These are phyloP conservation scores for Eupeodes latifasciatus DNA, from an alignment of 2,888 invertebrate genomes.

Conservation along the genomic window DNA sequence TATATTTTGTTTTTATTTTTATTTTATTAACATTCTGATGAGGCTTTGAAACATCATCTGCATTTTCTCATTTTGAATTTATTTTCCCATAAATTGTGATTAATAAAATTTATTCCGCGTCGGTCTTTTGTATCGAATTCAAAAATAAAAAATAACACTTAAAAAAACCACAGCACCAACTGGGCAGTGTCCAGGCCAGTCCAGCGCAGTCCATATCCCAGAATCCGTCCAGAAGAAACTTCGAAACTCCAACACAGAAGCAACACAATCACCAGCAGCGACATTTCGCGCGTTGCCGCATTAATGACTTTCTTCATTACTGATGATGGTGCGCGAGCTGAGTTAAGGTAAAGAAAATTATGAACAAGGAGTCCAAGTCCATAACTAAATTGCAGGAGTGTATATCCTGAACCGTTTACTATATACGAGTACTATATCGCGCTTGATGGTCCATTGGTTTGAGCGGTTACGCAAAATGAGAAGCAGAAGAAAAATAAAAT, in stretches of 20 bases:
- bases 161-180: constrained; percentile 7
- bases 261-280: constrained; percentile 70
- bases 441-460: constrained; percentile 15
- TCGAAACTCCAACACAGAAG: constrained; percentile 32
- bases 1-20: neutral
- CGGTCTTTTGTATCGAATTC: constrained; percentile 57
- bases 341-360: constrained; percentile 52
- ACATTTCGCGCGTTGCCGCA: constrained; percentile 73
- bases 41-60: constrained; percentile 50
- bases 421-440: neutral
- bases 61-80: constrained; percentile 79
- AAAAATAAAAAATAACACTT: neutral
- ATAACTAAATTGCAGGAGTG: neutral
- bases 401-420: constrained; percentile 34
- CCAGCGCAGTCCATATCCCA: neutral
- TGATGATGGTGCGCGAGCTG: neutral
- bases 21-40: constrained; percentile 16
- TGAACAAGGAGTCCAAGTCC: constrained; percentile 53
- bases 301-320: constrained; percentile 75
- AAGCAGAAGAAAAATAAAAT: neutral
- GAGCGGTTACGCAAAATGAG: neutral
- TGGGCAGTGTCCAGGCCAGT: neutral
- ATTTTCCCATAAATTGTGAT: constrained; percentile 84
- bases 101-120: constrained; percentile 82
- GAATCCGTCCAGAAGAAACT: neutral